Evolutionary conservation across 2,888 invertebrate genomes (phyloP).

Genomic region (Odontomyia ornata): DNA sequence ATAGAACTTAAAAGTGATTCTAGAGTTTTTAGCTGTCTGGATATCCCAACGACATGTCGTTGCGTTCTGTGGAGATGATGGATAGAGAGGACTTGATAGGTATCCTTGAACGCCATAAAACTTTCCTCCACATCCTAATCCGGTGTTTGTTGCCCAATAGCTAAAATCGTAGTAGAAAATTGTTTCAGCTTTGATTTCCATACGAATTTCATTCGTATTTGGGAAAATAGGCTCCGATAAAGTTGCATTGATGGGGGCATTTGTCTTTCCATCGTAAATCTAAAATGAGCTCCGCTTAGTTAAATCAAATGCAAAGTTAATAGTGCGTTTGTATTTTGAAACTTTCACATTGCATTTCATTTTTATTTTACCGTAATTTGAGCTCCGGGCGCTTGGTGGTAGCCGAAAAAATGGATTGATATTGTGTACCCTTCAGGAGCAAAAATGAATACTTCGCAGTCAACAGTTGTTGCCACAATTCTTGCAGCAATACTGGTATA

Average conservation of each 20-base stretch:
- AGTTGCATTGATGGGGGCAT: slow-evolving; percentile 63
- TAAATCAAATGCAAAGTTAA: background rate
- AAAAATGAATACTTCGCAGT: slow-evolving; percentile 73
- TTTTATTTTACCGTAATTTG: slow-evolving; percentile 53
- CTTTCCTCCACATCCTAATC: slow-evolving; percentile 72
- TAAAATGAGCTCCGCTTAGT: slow-evolving; percentile 51
- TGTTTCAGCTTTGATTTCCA: slow-evolving; percentile 62
- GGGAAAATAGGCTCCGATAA: slow-evolving; percentile 73
- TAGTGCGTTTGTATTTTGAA: too few relatives aligned
- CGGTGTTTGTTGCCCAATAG: slow-evolving; percentile 68
- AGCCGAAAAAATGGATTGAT: slow-evolving; percentile 71
- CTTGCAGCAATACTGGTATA: slow-evolving; percentile 74
- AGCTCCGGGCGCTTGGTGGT: slow-evolving; percentile 58
- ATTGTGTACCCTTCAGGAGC: slow-evolving; percentile 74
- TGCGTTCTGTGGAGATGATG: slow-evolving; percentile 66
- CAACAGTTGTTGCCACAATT: slow-evolving; percentile 63
- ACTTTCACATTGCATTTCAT: too few relatives aligned
- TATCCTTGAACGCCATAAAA: slow-evolving; percentile 68
- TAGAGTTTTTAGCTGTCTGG: slow-evolving; percentile 66
- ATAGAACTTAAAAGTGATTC: slow-evolving; percentile 54
- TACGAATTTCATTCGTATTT: slow-evolving; percentile 69
- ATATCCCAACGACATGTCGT: slow-evolving; percentile 69
- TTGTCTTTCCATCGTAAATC: slow-evolving; percentile 65
- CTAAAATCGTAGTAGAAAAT: slow-evolving; percentile 64
- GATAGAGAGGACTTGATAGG: slow-evolving; percentile 73